A percentile compares a stretch with the other conserved stretches of the same genome.
Evolutionary conservation across 1,140 invertebrate genomes (phyloP).

Genomic region (Calliphora vicina): DNA sequence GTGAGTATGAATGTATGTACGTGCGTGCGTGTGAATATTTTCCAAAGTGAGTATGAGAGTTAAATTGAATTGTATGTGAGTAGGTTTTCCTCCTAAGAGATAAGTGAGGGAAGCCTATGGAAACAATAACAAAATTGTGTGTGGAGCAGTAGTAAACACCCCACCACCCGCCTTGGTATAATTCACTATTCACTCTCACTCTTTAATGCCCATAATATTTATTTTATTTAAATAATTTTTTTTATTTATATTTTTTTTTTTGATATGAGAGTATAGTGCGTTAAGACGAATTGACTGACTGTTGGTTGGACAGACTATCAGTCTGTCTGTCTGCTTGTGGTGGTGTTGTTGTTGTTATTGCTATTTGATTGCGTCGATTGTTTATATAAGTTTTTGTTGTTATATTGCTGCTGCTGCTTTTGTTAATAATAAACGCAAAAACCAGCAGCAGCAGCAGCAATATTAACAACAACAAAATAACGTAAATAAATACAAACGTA

Average conservation of each 20-base stretch:
- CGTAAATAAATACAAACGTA: no score
- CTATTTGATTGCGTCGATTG: conserved; percentile 11
- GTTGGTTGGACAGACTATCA: no score
- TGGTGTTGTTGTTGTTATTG: neutral
- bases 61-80: no score
- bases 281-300: neutral
- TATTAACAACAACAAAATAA: neutral
- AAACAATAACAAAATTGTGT: neutral
- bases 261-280: neutral
- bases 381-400: conserved; percentile 9
- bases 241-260: neutral
- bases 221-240: neutral
- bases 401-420: neutral
- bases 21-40: no score
- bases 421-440: neutral
- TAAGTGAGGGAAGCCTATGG: neutral
- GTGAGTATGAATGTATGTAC: no score
- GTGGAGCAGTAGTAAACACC: neutral
- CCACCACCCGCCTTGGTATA: neutral
- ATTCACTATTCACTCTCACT: neutral
- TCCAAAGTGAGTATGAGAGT: no score
- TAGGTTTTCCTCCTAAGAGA: neutral
- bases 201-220: neutral
- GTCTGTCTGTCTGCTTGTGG: neutral
- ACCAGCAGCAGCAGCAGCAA: neutral